Conservation (phyloP, 2,888 invertebrate species). For the Metellina segmentata region DNA sequence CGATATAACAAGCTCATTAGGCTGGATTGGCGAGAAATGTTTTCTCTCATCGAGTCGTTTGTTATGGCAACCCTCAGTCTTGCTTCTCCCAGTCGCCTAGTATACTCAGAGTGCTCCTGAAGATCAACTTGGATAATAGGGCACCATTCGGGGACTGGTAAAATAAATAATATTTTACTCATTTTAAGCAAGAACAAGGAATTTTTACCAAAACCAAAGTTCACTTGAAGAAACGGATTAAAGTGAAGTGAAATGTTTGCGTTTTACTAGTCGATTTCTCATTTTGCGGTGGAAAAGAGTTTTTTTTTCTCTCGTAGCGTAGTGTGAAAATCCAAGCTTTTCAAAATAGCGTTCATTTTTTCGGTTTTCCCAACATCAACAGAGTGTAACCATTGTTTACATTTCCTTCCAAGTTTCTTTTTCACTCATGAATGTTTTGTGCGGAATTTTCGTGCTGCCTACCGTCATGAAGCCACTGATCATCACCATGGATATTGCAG, state of each 20-base stretch:
- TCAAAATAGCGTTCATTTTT: not conserved
- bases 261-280: not conserved
- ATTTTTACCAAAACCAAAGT: not conserved
- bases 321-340: conserved; percentile 2
- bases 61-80: conserved; percentile 72
- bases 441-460: conserved; percentile 18
- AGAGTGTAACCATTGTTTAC: not conserved
- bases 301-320: not conserved
- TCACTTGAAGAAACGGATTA: not conserved
- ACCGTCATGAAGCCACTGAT: conserved; percentile 13
- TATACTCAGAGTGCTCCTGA: conserved; percentile 48
- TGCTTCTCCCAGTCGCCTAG: conserved; percentile 27
- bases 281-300: not conserved
- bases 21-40: conserved; percentile 47
- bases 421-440: conserved; percentile 36
- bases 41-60: conserved; percentile 34
- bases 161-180: not conserved
- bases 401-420: not conserved
- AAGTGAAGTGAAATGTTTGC: conserved; percentile 17
- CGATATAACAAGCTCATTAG: conserved; percentile 4
- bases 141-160: conserved; percentile 14
- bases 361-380: not conserved
- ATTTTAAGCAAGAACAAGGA: not conserved
- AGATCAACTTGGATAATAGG: conserved; percentile 24
- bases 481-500: conserved; percentile 32